Evolutionary conservation across 2,888 invertebrate species (phyloP).

Genomic region (Scaptomyza flava): DNA sequence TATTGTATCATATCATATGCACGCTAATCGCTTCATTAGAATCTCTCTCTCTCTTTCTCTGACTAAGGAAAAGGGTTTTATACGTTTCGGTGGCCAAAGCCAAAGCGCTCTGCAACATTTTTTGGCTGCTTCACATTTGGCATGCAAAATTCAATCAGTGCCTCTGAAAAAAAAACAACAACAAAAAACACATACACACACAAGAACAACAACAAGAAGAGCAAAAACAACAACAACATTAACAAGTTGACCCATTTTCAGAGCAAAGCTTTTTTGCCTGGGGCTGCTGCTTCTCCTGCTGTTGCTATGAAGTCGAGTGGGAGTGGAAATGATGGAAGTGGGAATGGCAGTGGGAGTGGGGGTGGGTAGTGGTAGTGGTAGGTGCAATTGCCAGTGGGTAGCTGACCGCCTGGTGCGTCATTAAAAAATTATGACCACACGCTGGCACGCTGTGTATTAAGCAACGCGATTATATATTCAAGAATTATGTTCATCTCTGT

Average conservation of each 20-base stretch:
- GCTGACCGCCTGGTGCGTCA: conserved; percentile 52
- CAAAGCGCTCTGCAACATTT: conserved; percentile 22
- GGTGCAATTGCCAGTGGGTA: background rate
- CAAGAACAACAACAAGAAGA: conserved; percentile 21
- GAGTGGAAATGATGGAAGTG: conserved; percentile 13
- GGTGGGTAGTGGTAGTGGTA: background rate
- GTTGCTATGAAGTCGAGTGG: conserved; percentile 63
- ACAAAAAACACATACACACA: conserved; percentile 23
- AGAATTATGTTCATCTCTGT: conserved; percentile 22
- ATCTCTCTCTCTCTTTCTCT: background rate
- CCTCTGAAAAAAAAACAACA: conserved; percentile 48
- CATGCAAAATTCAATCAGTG: conserved; percentile 78
- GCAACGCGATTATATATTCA: conserved; percentile 19
- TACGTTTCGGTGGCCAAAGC: conserved; percentile 8
- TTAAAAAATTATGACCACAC: conserved; percentile 74
- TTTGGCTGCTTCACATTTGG: conserved; percentile 53
- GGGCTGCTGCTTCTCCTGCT: conserved; percentile 47
- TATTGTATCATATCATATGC: conserved; percentile 60
- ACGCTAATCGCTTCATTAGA: conserved; percentile 77
- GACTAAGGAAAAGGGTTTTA: conserved; percentile 38
- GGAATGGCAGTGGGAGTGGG: background rate
- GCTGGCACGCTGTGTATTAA: conserved; percentile 44
- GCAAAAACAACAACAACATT: conserved; percentile 33
- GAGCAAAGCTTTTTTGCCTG: conserved; percentile 76
- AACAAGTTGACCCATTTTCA: conserved; percentile 70